phyloP scores from a whole-genome alignment of 1,140 invertebrate species.

The Kradibia gibbosae region DNA sequence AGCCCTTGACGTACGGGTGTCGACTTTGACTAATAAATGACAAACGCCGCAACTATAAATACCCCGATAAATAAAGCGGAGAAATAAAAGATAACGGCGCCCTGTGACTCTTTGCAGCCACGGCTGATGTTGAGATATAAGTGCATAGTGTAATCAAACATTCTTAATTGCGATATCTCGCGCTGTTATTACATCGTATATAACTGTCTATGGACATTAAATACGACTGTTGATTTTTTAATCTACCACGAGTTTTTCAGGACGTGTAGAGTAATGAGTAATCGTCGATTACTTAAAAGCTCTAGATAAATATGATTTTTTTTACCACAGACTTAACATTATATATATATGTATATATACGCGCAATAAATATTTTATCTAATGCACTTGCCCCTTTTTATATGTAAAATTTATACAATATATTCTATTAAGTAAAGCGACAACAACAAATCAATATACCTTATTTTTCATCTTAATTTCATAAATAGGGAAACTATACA shows the following conservation, averaged over 20 bases:
- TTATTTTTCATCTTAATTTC: no score
- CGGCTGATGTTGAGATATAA: background rate
- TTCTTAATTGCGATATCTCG: background rate
- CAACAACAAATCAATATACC: no score
- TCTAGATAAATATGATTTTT: background rate
- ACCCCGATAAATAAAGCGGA: background rate
- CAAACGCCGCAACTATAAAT: slow-evolving; percentile 23
- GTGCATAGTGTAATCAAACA: slow-evolving; percentile 3
- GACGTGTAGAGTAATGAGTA: background rate
- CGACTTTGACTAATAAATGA: slow-evolving; percentile 1
- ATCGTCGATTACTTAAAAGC: background rate
- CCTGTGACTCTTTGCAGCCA: background rate
- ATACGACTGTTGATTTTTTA: background rate
- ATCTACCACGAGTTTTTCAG: background rate
- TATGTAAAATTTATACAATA: no score
- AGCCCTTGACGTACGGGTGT: background rate
- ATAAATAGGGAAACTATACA: no score
- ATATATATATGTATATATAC: no score
- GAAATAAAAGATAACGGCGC: background rate
- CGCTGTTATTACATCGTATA: background rate
- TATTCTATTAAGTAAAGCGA: no score
- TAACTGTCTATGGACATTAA: background rate
- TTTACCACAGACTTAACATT: background rate
- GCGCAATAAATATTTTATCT: no score
- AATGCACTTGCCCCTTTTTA: no score